Conservation (phyloP, 2,113 vertebrate species). For the Pteruthius melanotis region DNA sequence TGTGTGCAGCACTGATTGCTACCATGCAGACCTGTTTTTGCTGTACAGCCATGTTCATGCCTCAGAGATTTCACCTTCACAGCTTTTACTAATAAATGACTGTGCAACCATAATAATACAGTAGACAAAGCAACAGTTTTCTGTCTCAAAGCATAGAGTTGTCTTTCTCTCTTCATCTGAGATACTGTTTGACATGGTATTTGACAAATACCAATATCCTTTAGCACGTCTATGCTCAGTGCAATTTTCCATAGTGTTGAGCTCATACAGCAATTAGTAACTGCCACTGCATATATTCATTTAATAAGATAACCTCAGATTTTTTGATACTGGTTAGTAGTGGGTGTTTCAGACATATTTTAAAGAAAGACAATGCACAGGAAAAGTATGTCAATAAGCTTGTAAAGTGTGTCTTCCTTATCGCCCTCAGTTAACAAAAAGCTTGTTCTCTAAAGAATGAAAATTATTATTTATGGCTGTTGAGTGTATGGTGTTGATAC, state of each 20-base stretch:
- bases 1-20: not conserved
- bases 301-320: not conserved
- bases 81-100: not conserved
- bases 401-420: not conserved
- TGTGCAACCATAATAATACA: not conserved
- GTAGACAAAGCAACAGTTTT: not conserved
- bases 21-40: not conserved
- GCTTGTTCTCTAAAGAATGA: not conserved
- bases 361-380: not conserved
- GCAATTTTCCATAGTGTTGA: not conserved
- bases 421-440: not conserved
- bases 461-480: not conserved
- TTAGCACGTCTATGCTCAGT: not conserved
- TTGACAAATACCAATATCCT: not conserved
- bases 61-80: not conserved
- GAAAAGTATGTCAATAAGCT: not conserved
- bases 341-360: not conserved
- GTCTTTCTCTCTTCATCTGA: not conserved
- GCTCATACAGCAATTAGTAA: not conserved
- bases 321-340: not conserved
- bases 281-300: not conserved
- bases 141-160: not conserved
- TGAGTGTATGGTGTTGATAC: not conserved
- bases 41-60: not conserved
- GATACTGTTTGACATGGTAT: not conserved